Evolutionary conservation across 2,113 vertebrate genomes (phyloP), one percentile per base, ranked within the genome.

Genomic region (Ceratotherium simum): DNA sequence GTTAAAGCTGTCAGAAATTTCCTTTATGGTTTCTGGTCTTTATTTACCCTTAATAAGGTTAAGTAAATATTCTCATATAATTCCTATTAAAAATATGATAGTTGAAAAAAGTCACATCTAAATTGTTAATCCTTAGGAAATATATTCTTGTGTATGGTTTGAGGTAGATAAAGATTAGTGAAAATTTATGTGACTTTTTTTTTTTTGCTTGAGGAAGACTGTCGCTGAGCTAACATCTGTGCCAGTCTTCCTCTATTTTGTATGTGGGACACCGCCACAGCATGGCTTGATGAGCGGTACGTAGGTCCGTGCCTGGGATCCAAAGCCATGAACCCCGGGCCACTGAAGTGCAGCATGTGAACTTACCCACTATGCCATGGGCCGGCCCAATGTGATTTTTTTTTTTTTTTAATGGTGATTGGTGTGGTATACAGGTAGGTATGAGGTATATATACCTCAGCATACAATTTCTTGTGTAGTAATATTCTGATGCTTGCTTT

Each of bases 91-190:
- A 31, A 81, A 65, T 51, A 76, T 81, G 65, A 62, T 51, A 51
- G 31, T 27, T 70, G 39, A 4, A 69, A 92, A 90, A 48, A n/a
- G 84, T 82, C 29, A 78, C 58, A 81, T 62, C 36, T 91, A 93
- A 93, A 2, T 84, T 92, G 31, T 87, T 91, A 82, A 80, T 67
- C 16, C 29, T 33, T 94, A 60, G 81, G 31, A 67, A 79, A 65
- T 83, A 20, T 46, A 83, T 95, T 79, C 93, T 93, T 72, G 20
- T 80, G n/a, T 60, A 29, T 70, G 79, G 20, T 62, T 85, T 85
- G 73, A 64, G 21, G 60, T 54, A 62, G 65, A 72, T 42, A 75
- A 75, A 56, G 27, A 78, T 70, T 48, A 86, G 58, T 39, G 36
- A 72, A 75, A 86, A 58, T 58, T 17, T 79, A n/a, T n/a, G 36